Evolutionary conservation across 2,797 vertebrate genomes (phyloP), one percentile per base, ranked within the genome.

Genomic region (Pachyuromys duprasi): DNA sequence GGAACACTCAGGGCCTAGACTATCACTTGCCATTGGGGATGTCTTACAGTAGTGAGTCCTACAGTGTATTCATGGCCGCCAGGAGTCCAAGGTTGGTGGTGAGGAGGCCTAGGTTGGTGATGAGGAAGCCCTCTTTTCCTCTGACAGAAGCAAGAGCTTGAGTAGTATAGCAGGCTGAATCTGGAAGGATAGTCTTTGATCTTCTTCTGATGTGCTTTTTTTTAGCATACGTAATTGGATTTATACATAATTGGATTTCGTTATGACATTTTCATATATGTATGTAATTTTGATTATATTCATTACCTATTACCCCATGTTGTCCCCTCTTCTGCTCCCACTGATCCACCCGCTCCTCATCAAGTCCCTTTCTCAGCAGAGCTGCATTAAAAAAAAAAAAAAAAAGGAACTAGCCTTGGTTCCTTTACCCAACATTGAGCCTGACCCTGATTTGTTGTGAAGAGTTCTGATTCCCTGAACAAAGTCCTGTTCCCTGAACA

Each of bases 181-280:
- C 86, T 95, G 90, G 53, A 89, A 86, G 33, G 62, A 72, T 74
- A 20, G 67, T 75, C 53, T 83, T 89, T 86, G 39, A 28, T 95
- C 65, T 91, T n/a, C 20, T 92, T 39, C 18, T 62, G 72, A 20
- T 49, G 74, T 63, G 18, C 53, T 79, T 78, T 76, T 14, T 86
- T 18, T 55, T 55, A 72, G 24, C 4, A 39, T 57, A 57, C 49
- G 11, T 49, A 57, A 57, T 57, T 57, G 17, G 55, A 49, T 49
- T 57, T 57, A 57, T 57, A 57, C 55, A 55, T 53, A 87, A 20
- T 39, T 72, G n/a, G 17, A 72, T 72, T 72, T 69, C 31, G 42
- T 74, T 87, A 60, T 74, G 86, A 22, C 53, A 74, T 74, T 62
- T 57, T 72, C 22, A 39, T 72, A 20, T 72, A 86, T 70, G 33